Evolutionary conservation across 2,113 vertebrate genomes (phyloP).

Genomic region (Sinocyclocheilus anshuiensis): DNA sequence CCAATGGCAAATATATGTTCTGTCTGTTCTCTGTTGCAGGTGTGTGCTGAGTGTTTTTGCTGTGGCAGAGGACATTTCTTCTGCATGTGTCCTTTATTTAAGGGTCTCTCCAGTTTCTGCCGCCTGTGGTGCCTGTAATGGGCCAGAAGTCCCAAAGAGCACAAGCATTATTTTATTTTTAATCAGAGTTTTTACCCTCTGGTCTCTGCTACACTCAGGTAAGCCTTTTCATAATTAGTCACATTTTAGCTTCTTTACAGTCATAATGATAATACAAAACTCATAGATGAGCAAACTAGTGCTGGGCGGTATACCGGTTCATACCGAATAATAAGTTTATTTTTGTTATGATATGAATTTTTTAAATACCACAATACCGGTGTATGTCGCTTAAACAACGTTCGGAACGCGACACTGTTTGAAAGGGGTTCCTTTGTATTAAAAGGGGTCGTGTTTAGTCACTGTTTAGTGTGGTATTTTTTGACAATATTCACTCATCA

Average conservation of each 20-base stretch:
- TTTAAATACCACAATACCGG: no score
- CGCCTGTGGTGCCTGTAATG: constrained; percentile 89
- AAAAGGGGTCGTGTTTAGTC: no score
- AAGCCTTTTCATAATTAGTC: constrained; percentile 15
- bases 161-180: constrained; percentile 81
- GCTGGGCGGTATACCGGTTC: no score
- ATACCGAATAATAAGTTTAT: no score
- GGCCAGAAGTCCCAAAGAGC: constrained; percentile 86
- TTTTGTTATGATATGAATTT: no score
- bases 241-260: not conserved
- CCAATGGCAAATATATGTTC: not conserved
- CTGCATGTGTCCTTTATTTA: constrained; percentile 66
- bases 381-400: no score
- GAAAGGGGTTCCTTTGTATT: no score
- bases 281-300: not conserved
- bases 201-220: constrained; percentile 78
- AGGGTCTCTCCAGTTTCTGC: constrained; percentile 68
- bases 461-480: no score
- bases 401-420: no score
- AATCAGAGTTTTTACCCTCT: constrained; percentile 78
- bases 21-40: constrained; percentile 59
- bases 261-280: not conserved
- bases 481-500: no score
- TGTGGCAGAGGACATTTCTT: constrained; percentile 49
- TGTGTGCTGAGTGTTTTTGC: constrained; percentile 64